A percentile compares a stretch with the other conserved stretches of the same genome.
phyloP scores from a whole-genome alignment of 2,888 invertebrate species.

The Pachliopta kotzebuea region DNA sequence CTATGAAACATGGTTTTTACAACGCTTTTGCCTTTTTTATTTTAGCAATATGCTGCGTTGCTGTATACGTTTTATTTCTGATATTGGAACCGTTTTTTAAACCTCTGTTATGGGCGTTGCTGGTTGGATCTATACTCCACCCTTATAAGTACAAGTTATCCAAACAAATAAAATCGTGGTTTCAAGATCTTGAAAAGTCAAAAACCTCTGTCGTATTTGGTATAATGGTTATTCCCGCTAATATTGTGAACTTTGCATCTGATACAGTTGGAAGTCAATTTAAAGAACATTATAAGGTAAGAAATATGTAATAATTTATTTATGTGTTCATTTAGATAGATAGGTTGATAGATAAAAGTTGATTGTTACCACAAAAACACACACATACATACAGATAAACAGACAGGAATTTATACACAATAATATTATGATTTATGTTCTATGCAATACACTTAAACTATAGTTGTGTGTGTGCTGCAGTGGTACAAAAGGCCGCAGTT shows the following conservation, averaged over 20 bases:
- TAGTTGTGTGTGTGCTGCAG: too few relatives aligned
- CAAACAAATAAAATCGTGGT: constrained; percentile 88
- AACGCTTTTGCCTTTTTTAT: constrained; percentile 92
- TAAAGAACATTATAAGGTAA: constrained; percentile 81
- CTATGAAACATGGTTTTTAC: constrained; percentile 95
- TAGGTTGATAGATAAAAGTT: too few relatives aligned
- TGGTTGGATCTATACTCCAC: constrained; percentile 98
- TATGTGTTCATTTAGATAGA: background rate
- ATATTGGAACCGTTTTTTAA: constrained; percentile 95
- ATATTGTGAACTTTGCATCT: constrained; percentile 87
- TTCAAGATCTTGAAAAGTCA: constrained; percentile 83
- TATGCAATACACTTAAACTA: too few relatives aligned
- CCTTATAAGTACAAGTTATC: constrained; percentile 94
- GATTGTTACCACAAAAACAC: too few relatives aligned
- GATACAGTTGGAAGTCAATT: constrained; percentile 87
- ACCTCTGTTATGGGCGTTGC: constrained; percentile 96
- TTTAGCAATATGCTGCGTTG: constrained; percentile 83
- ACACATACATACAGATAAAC: too few relatives aligned
- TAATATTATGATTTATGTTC: too few relatives aligned
- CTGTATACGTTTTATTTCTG: constrained; percentile 89
- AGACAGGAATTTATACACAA: too few relatives aligned
- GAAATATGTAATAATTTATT: constrained; percentile 18
- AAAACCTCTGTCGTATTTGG: constrained; percentile 83
- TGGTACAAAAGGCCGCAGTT: too few relatives aligned
- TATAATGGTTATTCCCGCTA: constrained; percentile 85